phyloP scores from a whole-genome alignment of 1,140 invertebrate genomes.

The Protaetia brevitarsis region DNA sequence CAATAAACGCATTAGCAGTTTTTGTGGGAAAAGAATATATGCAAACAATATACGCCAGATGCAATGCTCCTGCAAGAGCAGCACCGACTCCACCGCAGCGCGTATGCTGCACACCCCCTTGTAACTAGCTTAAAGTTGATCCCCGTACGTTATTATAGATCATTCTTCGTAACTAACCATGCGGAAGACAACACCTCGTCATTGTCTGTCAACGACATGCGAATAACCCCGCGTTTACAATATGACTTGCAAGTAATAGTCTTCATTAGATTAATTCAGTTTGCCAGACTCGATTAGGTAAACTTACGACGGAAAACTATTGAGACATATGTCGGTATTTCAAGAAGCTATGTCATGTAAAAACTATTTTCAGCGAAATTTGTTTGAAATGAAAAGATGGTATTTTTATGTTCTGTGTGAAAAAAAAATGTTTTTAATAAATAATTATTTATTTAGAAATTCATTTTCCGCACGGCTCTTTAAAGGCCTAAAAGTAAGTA shows the following conservation, averaged over 20 bases:
- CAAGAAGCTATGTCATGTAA: too few species aligned
- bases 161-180: slow-evolving; percentile 45
- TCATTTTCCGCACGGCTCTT: too few species aligned
- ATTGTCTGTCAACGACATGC: slow-evolving; percentile 30
- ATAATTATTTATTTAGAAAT: too few species aligned
- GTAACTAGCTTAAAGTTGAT: slow-evolving; percentile 45
- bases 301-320: neutral
- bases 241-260: slow-evolving; percentile 23
- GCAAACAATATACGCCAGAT: slow-evolving; percentile 45
- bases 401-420: too few species aligned
- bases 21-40: slow-evolving; percentile 42
- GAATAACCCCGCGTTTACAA: slow-evolving; percentile 25
- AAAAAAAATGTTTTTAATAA: too few species aligned
- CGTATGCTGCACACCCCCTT: too few species aligned
- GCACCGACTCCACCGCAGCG: neutral
- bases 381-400: too few species aligned
- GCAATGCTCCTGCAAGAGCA: slow-evolving; percentile 32
- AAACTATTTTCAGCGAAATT: too few species aligned
- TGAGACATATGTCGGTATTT: too few species aligned
- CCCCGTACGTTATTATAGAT: slow-evolving; percentile 42
- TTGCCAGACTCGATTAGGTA: neutral
- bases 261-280: slow-evolving; percentile 17
- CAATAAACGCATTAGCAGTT: slow-evolving; percentile 20
- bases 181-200: slow-evolving; percentile 47
- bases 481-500: too few species aligned